Evolutionary conservation across 2,888 invertebrate genomes (phyloP), one percentile per base, ranked within the genome.

Genomic region (Stictocephala bisonia): DNA sequence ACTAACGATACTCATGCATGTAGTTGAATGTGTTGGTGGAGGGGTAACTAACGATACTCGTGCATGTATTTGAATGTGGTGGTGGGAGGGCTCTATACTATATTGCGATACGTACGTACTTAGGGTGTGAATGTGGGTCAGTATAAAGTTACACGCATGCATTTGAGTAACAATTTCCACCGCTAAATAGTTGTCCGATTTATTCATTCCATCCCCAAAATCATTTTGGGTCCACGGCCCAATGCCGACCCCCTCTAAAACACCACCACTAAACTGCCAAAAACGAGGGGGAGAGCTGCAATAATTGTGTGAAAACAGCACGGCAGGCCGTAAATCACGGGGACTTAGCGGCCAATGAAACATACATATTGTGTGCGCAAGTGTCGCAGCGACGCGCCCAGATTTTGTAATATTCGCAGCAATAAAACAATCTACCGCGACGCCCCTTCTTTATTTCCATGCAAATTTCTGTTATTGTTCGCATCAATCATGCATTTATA

Each of bases 381-480:
- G n/a, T 20, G 18, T 31, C 26, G 26, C n/a, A 11, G 44, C 44
- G n/a, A 3, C 20, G 60, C 64, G 64, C 35, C 60, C 29, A 35
- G 35, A 29, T 56, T 26, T 56, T 26, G 24, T 26, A 56, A 31
- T 60, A 31, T 64, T 40, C 41, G 44, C 22, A 20, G 60, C 44
- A 64, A 64, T 64, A 64, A 64, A 64, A 64, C 64, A 64, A 64
- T 64, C 44, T 15, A 15, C 60, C 60, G 60, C 40, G 35, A 31
- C 31, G 13, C 60, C 60, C 35, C 31, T 64, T 41, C 64, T 64
- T 64, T 64, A 64, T 64, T 64, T 64, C 64, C 64, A 64, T 64
- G 64, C 64, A 64, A 64, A 64, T 64, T 64, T 64, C 64, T 44
- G 27, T 64, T 64, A 64, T 64, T 64, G 64, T 44, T 44, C 15